A percentile compares a stretch with the other conserved stretches of the same genome.
Evolutionary conservation across 2,113 vertebrate species (phyloP).

Genomic region (Callocephalon fimbriatum): DNA sequence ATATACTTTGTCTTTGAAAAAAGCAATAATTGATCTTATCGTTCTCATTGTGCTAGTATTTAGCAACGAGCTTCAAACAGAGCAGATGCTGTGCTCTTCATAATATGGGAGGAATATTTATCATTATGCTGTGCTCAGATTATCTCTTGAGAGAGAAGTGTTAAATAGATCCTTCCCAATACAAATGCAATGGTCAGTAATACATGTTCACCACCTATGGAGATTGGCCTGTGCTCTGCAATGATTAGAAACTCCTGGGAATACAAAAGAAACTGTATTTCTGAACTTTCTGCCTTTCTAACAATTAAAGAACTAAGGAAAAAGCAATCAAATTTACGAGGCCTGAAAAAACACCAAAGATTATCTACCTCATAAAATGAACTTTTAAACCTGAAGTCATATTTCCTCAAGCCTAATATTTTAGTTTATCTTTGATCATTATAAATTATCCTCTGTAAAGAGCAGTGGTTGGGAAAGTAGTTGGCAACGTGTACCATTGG

Average conservation of each 20-base stretch:
- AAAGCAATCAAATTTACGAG: constrained; percentile 67
- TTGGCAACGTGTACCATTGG: constrained; percentile 27
- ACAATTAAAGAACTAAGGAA: constrained; percentile 37
- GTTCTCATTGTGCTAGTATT: not conserved
- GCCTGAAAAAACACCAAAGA: constrained; percentile 52
- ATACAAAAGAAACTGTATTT: constrained; percentile 20
- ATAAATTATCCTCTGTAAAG: constrained; percentile 68
- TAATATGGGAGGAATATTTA: not conserved
- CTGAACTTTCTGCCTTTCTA: constrained; percentile 3
- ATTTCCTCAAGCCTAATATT: constrained; percentile 69
- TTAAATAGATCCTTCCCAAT: not conserved
- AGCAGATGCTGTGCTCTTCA: not conserved
- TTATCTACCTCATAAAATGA: constrained; percentile 74
- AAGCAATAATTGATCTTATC: not conserved
- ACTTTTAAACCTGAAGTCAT: constrained; percentile 64
- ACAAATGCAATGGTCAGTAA: not conserved
- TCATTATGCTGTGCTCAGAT: not conserved
- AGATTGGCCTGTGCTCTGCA: not conserved
- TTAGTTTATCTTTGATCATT: constrained; percentile 76
- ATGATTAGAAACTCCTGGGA: not conserved
- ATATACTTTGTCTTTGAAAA: not conserved
- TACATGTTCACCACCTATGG: not conserved
- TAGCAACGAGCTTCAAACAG: not conserved
- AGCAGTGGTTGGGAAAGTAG: constrained; percentile 54
- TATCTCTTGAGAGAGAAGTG: not conserved